phyloP scores from a whole-genome alignment of 2,113 vertebrate species.

The Tor tambroides region DNA sequence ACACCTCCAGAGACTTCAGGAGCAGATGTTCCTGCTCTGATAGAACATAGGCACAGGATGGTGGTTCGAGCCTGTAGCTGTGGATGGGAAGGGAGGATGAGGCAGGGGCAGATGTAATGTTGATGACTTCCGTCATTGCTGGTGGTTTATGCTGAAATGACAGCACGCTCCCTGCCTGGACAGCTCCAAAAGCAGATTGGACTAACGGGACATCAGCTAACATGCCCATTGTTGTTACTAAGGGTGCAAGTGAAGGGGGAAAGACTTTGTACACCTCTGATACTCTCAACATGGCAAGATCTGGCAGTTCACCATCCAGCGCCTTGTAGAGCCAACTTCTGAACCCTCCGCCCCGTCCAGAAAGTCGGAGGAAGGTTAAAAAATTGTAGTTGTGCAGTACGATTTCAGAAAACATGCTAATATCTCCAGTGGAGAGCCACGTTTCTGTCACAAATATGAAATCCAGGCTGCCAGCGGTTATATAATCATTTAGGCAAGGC shows the following conservation, averaged over 20 bases:
- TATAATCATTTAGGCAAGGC: too few relatives aligned
- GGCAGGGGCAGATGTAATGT: slow-evolving; percentile 29
- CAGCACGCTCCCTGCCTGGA: slow-evolving; percentile 32
- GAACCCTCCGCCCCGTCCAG: neutral
- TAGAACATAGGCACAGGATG: slow-evolving; percentile 16
- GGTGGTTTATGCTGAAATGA: slow-evolving; percentile 37
- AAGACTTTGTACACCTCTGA: slow-evolving; percentile 35
- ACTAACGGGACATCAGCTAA: slow-evolving; percentile 29
- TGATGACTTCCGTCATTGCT: slow-evolving; percentile 28
- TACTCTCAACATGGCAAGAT: slow-evolving; percentile 27
- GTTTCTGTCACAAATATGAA: too few relatives aligned
- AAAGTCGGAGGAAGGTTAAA: too few relatives aligned
- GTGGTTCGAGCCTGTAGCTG: slow-evolving; percentile 30
- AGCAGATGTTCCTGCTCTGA: slow-evolving; percentile 12
- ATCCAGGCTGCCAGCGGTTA: too few relatives aligned
- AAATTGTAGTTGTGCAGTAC: too few relatives aligned
- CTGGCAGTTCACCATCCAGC: slow-evolving; percentile 39
- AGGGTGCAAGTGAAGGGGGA: slow-evolving; percentile 24
- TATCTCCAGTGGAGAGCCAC: too few relatives aligned
- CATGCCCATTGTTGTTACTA: slow-evolving; percentile 25
- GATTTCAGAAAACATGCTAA: too few relatives aligned
- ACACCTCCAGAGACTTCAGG: too few relatives aligned
- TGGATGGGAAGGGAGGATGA: neutral
- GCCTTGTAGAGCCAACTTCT: slow-evolving; percentile 36
- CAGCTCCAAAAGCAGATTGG: slow-evolving; percentile 32